Percentiles rank a stretch among this genome's conserved stretches.
phyloP scores from a whole-genome alignment of 2,888 invertebrate genomes.

The Polymixis lichenea region DNA sequence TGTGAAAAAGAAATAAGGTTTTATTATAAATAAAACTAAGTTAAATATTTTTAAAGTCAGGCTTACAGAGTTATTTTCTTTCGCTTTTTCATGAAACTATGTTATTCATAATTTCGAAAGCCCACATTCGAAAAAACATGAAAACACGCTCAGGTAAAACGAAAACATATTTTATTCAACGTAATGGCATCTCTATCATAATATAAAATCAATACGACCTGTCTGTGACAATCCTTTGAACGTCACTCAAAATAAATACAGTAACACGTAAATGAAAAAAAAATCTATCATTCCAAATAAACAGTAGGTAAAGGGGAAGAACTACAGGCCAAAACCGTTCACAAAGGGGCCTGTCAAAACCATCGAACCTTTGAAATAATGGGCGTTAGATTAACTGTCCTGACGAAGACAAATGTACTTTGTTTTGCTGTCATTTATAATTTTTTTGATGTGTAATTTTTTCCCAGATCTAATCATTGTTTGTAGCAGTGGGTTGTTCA shows the following conservation, averaged over 20 bases:
- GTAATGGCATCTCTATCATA: conserved; percentile 57
- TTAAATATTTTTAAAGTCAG: conserved; percentile 3
- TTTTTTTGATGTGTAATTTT: conserved; percentile 54
- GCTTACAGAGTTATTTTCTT: not conserved
- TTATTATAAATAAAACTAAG: not conserved
- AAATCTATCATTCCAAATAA: conserved; percentile 49
- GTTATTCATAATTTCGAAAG: not conserved
- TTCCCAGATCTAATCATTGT: conserved; percentile 48
- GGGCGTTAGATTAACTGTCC: conserved; percentile 65
- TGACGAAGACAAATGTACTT: conserved; percentile 65
- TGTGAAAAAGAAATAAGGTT: not conserved
- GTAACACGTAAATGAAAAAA: conserved; percentile 59
- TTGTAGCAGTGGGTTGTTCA: conserved; percentile 5
- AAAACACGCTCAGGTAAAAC: conserved; percentile 9
- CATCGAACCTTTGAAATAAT: conserved; percentile 71
- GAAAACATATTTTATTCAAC: conserved; percentile 46
- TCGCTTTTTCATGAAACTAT: not conserved
- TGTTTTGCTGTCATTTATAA: conserved; percentile 61
- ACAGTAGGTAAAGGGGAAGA: conserved; percentile 48
- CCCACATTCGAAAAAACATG: conserved; percentile 20
- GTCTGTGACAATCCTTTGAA: conserved; percentile 64
- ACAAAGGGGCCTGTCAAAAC: conserved; percentile 67
- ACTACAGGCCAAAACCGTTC: conserved; percentile 61
- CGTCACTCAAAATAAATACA: conserved; percentile 57
- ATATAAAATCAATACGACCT: conserved; percentile 55